Evolutionary conservation across 2,888 invertebrate genomes (phyloP), one percentile per base, ranked within the genome.

Genomic region (Euzophera pinguis): DNA sequence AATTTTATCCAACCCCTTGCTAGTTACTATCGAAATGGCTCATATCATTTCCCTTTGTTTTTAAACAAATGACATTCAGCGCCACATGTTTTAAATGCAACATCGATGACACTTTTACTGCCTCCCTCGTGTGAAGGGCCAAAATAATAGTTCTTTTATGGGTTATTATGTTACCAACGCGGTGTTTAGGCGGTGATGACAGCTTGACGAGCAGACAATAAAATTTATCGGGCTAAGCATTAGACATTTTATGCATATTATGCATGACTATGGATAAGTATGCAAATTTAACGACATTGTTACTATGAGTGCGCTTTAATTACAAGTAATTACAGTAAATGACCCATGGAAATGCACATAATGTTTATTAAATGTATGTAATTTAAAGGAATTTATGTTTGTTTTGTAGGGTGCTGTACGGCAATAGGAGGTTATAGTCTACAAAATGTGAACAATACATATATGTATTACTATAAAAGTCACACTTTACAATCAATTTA

Each of bases 91-190:
- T 63, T 57, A 60, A 71, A 71, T 75, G 76, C 75, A 69, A 71
- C 52, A 60, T 50, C 56, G 88, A 70, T 86, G 88, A 89, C 83
- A 71, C 77, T 80, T 88, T 89, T 82, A 89, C 81, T 67, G 59
- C 61, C 58, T 58, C 57, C 67, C 68, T 67, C 79, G 83, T 87
- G 88, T 85, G 87, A 86, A 85, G 84, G 76, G 73, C 69, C 60
- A 57, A 76, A 76, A 82, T 86, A 81, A 84, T 87, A 82, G 79
- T 78, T 72, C 70, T 78, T 82, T 83, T 78, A 78, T 68, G 65
- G 75, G 75, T 79, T 80, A 78, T 78, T 76, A 71, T 71, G 70
- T 73, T 80, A 75, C 87, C 87, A 84, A 86, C 86, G 86, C 72
- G 76, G 77, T 76, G 82, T 82, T 84, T 80, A 78, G 79, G 63